Percentiles rank a stretch among this genome's conserved stretches.
Conservation (phyloP, 2,888 invertebrate genomes). For the Salticus scenicus region DNA sequence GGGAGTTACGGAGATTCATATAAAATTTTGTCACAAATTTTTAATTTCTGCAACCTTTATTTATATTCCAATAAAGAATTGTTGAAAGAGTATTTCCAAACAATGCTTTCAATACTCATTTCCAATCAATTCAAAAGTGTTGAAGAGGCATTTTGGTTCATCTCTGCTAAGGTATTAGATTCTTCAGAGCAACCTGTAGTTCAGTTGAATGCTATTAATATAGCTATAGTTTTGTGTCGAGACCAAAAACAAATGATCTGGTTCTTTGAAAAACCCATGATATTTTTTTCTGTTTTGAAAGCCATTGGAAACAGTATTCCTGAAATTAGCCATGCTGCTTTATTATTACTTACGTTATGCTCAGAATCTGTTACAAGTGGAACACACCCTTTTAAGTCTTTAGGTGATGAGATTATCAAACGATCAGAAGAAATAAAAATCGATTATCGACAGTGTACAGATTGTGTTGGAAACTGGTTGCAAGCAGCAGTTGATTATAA, state of each 20-base stretch:
- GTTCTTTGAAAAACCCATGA: constrained; percentile 76
- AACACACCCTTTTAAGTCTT: constrained; percentile 25
- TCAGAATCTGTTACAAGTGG: background rate
- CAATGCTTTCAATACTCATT: constrained; percentile 12
- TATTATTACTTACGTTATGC: constrained; percentile 78
- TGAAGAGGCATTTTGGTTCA: constrained; percentile 28
- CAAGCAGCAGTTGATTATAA: constrained; percentile 14
- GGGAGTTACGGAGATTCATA: background rate
- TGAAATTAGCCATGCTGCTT: constrained; percentile 79
- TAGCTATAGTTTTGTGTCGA: background rate
- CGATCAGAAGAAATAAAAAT: constrained; percentile 73
- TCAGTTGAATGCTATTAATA: constrained; percentile 1
- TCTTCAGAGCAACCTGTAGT: background rate
- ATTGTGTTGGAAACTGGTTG: constrained; percentile 32
- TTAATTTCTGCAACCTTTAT: constrained; percentile 33
- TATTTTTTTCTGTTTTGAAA: constrained; percentile 24
- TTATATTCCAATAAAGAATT: background rate
- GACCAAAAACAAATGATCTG: constrained; percentile 71
- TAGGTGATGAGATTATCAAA: constrained; percentile 72
- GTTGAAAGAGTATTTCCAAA: background rate
- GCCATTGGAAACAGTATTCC: constrained; percentile 79
- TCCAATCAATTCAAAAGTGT: constrained; percentile 8
- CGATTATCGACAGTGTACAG: constrained; percentile 69
- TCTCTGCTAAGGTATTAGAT: constrained; percentile 29
- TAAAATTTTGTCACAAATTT: constrained; percentile 12